phyloP scores from a whole-genome alignment of 2,113 vertebrate genomes.

The Lutjanus erythropterus region DNA sequence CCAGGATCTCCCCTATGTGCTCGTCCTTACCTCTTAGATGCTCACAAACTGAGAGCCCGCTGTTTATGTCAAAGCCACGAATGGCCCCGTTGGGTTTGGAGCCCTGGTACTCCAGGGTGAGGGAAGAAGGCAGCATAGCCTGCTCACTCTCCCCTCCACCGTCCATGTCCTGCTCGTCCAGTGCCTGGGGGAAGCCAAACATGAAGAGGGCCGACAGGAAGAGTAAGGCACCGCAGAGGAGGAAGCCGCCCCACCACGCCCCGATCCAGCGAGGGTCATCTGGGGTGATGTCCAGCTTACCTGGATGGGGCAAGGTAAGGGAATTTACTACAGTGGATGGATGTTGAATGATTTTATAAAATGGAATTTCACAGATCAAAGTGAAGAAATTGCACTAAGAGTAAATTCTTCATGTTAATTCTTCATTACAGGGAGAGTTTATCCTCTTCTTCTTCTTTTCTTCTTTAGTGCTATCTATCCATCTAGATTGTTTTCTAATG shows the following conservation, averaged over 20 bases:
- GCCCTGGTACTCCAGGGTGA: slow-evolving; percentile 72
- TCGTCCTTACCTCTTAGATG: slow-evolving; percentile 77
- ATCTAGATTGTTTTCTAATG: no score
- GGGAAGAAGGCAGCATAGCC: slow-evolving; percentile 80
- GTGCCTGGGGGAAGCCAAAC: slow-evolving; percentile 79
- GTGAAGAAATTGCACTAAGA: not conserved
- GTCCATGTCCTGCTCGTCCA: slow-evolving; percentile 75
- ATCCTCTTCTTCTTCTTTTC: no score
- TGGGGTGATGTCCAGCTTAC: slow-evolving; percentile 82
- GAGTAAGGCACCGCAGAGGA: slow-evolving; percentile 84
- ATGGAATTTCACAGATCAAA: not conserved
- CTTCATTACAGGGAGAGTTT: no score
- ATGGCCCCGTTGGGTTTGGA: slow-evolving; percentile 67
- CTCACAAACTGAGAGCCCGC: slow-evolving; percentile 79
- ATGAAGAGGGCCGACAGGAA: slow-evolving; percentile 82
- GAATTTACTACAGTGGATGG: not conserved
- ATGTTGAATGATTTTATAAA: not conserved
- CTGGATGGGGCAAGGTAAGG: slow-evolving; percentile 47
- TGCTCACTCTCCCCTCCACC: slow-evolving; percentile 79
- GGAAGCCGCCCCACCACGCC: slow-evolving; percentile 85
- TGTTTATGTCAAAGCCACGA: slow-evolving; percentile 74
- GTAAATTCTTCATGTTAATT: not conserved
- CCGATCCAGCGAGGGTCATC: slow-evolving; percentile 86
- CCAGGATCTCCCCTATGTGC: not conserved
- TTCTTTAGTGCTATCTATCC: no score